phyloP scores from a whole-genome alignment of 2,797 vertebrate genomes.

The Sebastes matsubarae region DNA sequence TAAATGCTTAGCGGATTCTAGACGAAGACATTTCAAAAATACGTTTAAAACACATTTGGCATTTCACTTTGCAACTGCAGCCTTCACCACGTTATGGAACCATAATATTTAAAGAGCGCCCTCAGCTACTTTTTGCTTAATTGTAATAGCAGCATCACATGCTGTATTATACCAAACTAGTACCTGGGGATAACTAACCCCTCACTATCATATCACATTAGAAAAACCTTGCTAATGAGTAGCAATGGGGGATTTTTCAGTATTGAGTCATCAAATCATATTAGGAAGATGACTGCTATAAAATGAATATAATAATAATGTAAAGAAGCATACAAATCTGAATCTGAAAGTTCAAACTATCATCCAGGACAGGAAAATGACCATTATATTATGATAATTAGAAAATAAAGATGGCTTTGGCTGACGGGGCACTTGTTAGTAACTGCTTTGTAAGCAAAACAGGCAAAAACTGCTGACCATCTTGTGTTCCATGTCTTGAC shows the following conservation, averaged over 20 bases:
- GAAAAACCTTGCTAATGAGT: neutral
- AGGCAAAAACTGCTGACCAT: neutral
- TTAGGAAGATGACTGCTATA: neutral
- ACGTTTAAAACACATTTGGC: neutral
- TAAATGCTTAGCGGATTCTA: neutral
- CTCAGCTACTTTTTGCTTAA: neutral
- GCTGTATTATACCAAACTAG: neutral
- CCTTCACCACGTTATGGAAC: neutral
- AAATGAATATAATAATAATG: neutral
- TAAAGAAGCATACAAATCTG: no score
- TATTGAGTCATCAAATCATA: neutral
- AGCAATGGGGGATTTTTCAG: neutral
- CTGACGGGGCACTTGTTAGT: neutral
- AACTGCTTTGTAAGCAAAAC: neutral
- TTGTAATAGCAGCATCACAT: neutral
- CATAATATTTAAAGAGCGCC: neutral
- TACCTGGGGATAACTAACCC: constrained; percentile 1
- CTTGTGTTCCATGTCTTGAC: neutral
- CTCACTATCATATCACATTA: neutral
- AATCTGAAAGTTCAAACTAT: neutral
- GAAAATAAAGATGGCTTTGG: neutral
- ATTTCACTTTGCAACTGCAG: neutral
- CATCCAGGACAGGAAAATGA: neutral
- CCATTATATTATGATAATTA: neutral
- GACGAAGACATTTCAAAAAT: neutral